Percentiles rank a stretch among this genome's conserved stretches.
Conservation (phyloP, 2,113 vertebrate genomes). For the Dasyurus viverrinus region DNA sequence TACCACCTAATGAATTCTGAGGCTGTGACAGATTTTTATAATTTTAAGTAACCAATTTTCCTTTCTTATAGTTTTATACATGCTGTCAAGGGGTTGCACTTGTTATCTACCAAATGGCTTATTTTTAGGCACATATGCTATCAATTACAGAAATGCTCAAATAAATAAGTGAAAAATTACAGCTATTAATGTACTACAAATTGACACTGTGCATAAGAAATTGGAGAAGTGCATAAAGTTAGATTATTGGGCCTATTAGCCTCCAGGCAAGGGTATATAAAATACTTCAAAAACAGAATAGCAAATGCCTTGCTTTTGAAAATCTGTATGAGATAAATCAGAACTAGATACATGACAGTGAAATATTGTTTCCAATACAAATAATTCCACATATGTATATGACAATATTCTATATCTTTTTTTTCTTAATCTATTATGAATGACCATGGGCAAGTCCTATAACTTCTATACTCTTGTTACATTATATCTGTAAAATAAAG, state of each 20-base stretch:
- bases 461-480: neutral
- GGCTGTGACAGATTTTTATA: slow-evolving; percentile 4
- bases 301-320: neutral
- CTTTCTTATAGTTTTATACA: slow-evolving; percentile 43
- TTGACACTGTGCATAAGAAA: neutral
- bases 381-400: slow-evolving; percentile 26
- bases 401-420: slow-evolving; percentile 28
- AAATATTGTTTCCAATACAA: slow-evolving; percentile 52
- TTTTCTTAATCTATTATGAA: neutral
- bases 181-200: slow-evolving; percentile 33
- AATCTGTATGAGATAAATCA: slow-evolving; percentile 11
- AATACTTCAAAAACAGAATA: slow-evolving; percentile 22
- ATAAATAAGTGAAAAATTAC: slow-evolving; percentile 62
- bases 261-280: slow-evolving; percentile 34
- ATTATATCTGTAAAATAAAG: neutral
- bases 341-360: slow-evolving; percentile 36
- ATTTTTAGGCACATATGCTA: slow-evolving; percentile 42
- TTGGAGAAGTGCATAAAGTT: slow-evolving; percentile 23
- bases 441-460: neutral
- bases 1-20: slow-evolving; percentile 25
- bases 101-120: slow-evolving; percentile 30
- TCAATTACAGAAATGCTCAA: slow-evolving; percentile 50
- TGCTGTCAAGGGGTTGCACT: slow-evolving; percentile 20
- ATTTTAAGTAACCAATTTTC: slow-evolving; percentile 44
- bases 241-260: slow-evolving; percentile 26